These are phyloP conservation scores for Cephus rjabovi DNA, from an alignment of 2,888 invertebrate genomes.

Conservation along the genomic window DNA sequence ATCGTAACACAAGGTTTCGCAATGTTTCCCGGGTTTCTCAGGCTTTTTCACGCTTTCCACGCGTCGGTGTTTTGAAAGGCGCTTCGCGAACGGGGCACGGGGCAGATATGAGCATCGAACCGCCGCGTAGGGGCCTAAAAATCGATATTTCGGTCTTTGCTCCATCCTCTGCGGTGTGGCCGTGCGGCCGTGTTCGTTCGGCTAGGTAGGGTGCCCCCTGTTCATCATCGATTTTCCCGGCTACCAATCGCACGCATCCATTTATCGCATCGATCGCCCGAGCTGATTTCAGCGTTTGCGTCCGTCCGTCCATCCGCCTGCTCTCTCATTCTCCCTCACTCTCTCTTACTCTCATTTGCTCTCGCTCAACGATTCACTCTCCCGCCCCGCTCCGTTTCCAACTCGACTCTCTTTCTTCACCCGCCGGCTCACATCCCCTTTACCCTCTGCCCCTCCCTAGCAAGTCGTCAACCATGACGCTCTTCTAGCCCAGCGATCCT, in stretches of 20 bases:
- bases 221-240: conserved; percentile 65
- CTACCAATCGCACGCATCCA: conserved; percentile 79
- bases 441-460: neutral
- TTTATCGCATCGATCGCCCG: conserved; percentile 81
- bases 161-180: conserved; percentile 73
- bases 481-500: neutral
- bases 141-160: conserved; percentile 79
- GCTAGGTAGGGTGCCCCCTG: conserved; percentile 53
- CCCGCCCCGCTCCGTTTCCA: conserved; percentile 10
- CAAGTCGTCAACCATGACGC: neutral
- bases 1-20: neutral
- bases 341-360: neutral
- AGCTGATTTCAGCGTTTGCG: conserved; percentile 65
- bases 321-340: conserved; percentile 8
- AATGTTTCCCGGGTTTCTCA: conserved; percentile 6
- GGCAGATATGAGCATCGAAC: conserved; percentile 66
- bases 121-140: conserved; percentile 75
- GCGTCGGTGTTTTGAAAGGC: conserved; percentile 59
- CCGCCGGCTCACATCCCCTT: neutral
- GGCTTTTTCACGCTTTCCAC: conserved; percentile 26
- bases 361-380: conserved; percentile 36
- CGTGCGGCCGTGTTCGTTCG: conserved; percentile 32
- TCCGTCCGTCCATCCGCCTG: conserved; percentile 51
- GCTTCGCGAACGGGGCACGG: conserved; percentile 55
- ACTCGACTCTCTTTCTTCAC: conserved; percentile 1